These are phyloP conservation scores for Lamellibrachia columna DNA, from an alignment of 2,888 invertebrate genomes.

Conservation along the genomic window DNA sequence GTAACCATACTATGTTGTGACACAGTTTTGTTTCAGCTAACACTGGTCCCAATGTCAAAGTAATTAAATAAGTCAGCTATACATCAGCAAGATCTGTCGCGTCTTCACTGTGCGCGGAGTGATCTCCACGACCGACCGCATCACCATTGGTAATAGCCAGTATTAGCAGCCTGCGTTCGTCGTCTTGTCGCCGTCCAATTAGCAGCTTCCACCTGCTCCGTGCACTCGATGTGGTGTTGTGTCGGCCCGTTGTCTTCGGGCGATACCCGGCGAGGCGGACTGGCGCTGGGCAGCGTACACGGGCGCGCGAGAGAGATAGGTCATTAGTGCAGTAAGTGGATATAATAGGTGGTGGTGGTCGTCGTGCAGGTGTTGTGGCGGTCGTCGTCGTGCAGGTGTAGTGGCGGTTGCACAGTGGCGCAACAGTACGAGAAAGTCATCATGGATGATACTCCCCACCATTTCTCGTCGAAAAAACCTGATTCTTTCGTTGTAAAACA, in stretches of 20 bases:
- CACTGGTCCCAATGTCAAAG: too few relatives aligned
- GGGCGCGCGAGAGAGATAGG: background rate
- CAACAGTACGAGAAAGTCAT: background rate
- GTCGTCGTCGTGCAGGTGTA: background rate
- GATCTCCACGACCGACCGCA: background rate
- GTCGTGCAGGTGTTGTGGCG: background rate
- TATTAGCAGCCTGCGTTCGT: background rate
- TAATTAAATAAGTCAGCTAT: too few relatives aligned
- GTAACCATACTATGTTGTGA: too few relatives aligned
- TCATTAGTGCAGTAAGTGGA: background rate
- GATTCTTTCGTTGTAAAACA: too few relatives aligned
- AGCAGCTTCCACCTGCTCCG: slow-evolving; percentile 9
- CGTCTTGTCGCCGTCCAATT: background rate
- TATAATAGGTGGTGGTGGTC: background rate
- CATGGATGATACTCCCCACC: too few relatives aligned
- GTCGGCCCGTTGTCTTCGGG: background rate
- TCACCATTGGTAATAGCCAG: background rate
- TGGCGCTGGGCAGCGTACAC: background rate
- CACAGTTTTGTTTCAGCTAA: too few relatives aligned
- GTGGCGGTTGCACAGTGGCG: background rate
- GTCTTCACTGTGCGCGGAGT: background rate
- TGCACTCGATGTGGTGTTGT: background rate
- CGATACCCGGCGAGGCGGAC: background rate
- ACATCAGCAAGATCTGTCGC: background rate
- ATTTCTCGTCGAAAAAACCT: too few relatives aligned